Base-by-base conservation (phyloP, 1,140 invertebrate species). In the Drosophila simulans region DNA sequence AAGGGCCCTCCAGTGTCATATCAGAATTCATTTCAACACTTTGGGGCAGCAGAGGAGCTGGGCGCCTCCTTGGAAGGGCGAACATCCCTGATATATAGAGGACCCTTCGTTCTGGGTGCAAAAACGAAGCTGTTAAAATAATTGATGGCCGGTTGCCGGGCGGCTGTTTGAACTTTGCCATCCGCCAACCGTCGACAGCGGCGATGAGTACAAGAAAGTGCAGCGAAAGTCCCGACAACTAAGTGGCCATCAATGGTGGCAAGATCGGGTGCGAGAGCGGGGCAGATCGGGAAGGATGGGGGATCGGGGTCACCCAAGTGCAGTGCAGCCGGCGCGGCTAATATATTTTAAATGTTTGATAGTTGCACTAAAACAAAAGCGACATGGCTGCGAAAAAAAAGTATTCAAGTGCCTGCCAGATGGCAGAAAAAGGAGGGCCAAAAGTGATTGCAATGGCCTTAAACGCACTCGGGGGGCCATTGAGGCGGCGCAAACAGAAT, bases 311-410 rank as follows among this genome's bases (percentile, higher is more conserved):
- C n/a, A 15, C 43, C 13, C 42, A 17, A 70, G 64, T 55, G 45
- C 45, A 68, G 37, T 20, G 35, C 64, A 52, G 80, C 73, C 71
- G 74, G 65, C 60, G 63, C 64, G 62, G 78, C 84, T 81, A 86
- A 86, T 88, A 88, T 89, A 88, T 88, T 89, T 88, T 88, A 89
- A 88, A 88, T 88, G 83, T 80, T 88, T 88, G 83, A 88, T 88
- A 89, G 83, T 88, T 88, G 55, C 77, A 64, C 71, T 80, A 89
- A 88, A 88, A 88, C 74, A 82, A 79, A 82, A 88, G 79, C 66
- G 79, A 81, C 73, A 60, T 65, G 83, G 64, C 59, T 31, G 65
- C 65, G 69, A 65, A 31, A 72, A 65, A 71, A 78, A 74, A 75
- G 45, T 56, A 55, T 81, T 90, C 64, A 89, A 90, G 80, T 85